A percentile compares a stretch with the other conserved stretches of the same genome.
phyloP scores from a whole-genome alignment of 2,888 invertebrate species.

The Pachydiplax longipennis region DNA sequence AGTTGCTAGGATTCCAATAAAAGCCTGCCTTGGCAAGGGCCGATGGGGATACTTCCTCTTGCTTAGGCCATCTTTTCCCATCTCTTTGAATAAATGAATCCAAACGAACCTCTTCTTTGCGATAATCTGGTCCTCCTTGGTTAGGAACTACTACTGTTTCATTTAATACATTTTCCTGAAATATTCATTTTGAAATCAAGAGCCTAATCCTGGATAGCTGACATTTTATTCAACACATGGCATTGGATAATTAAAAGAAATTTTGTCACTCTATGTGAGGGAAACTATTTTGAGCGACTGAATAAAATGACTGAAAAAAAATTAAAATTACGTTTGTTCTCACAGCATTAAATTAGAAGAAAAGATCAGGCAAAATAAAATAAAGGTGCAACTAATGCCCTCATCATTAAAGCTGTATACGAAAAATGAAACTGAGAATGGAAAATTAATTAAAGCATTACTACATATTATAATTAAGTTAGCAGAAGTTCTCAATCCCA shows the following conservation, averaged over 20 bases:
- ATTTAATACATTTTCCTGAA: slow-evolving; percentile 31
- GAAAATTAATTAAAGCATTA: no score
- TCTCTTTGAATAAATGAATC: slow-evolving; percentile 66
- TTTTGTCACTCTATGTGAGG: background rate
- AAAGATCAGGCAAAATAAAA: no score
- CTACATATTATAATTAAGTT: no score
- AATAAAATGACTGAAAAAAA: no score
- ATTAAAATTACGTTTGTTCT: no score
- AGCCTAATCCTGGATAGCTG: background rate
- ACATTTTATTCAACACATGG: background rate
- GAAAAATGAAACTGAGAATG: no score
- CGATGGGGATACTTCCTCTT: slow-evolving; percentile 70
- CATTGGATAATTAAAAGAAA: background rate
- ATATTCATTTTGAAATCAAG: background rate
- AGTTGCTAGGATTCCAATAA: slow-evolving; percentile 64
- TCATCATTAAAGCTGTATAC: no score
- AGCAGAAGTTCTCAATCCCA: no score
- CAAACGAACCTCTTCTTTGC: slow-evolving; percentile 69
- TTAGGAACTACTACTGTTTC: slow-evolving; percentile 57
- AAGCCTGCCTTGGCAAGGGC: slow-evolving; percentile 84
- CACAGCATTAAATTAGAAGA: no score
- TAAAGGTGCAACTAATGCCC: no score
- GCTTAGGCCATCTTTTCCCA: slow-evolving; percentile 71
- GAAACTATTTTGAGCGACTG: no score
- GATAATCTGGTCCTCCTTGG: slow-evolving; percentile 52